Percentiles rank a stretch among this genome's conserved stretches.
phyloP scores from a whole-genome alignment of 2,888 invertebrate species.

The Pardosa pseudoannulata region DNA sequence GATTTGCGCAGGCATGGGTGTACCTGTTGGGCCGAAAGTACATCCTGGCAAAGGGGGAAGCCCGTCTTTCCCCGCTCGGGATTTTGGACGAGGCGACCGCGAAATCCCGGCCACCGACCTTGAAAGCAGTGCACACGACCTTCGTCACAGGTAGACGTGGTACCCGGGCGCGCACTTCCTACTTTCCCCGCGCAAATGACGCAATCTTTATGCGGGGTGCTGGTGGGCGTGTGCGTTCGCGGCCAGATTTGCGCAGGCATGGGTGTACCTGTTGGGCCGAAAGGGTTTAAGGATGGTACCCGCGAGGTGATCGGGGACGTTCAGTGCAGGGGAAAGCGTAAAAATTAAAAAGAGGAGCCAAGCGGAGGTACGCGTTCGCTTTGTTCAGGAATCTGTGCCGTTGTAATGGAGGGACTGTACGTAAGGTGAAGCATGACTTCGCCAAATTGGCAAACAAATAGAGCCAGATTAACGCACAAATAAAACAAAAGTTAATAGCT shows the following conservation, averaged over 20 bases:
- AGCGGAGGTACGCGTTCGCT: too few species aligned
- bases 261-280: constrained; percentile 8
- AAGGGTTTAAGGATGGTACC: constrained; percentile 3
- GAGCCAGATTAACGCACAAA: too few species aligned
- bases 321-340: background rate
- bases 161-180: constrained; percentile 45
- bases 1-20: constrained; percentile 5
- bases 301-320: background rate
- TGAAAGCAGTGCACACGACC: constrained; percentile 45
- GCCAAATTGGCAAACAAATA: too few species aligned
- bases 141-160: constrained; percentile 63
- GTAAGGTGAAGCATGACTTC: too few species aligned
- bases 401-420: too few species aligned
- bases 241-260: background rate
- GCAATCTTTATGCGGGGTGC: constrained; percentile 47
- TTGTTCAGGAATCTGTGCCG: too few species aligned
- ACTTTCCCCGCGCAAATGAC: constrained; percentile 49
- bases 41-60: background rate
- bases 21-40: background rate
- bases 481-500: too few species aligned
- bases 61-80: constrained; percentile 1
- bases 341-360: background rate
- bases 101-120: constrained; percentile 54
- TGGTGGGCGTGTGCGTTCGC: constrained; percentile 30
- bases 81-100: constrained; percentile 55